These are phyloP conservation scores for Acleris holmiana DNA, from an alignment of 2,888 invertebrate species.

Conservation along the genomic window DNA sequence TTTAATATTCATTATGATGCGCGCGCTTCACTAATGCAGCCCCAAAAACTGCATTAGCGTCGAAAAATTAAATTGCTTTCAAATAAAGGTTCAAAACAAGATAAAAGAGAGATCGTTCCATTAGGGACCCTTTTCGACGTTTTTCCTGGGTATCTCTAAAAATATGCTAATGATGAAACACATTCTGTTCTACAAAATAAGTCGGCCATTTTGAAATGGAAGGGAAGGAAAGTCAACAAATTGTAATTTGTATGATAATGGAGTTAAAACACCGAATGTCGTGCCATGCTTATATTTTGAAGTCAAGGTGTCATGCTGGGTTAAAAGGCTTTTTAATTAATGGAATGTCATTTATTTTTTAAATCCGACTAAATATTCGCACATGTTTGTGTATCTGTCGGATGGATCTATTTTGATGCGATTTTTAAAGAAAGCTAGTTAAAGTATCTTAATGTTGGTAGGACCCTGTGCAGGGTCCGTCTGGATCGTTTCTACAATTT, in stretches of 20 bases:
- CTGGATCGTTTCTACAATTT: no score
- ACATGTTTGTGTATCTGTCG: no score
- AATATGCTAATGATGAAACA: conserved; percentile 34
- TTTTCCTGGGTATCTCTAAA: conserved; percentile 22
- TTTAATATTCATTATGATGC: background rate
- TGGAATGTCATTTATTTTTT: no score
- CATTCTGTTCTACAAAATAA: conserved; percentile 38
- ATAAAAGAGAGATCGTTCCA: conserved; percentile 18
- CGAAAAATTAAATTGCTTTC: background rate
- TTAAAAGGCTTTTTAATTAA: background rate
- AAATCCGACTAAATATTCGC: no score
- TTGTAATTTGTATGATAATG: conserved; percentile 78
- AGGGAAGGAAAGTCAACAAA: conserved; percentile 64
- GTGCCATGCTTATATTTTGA: conserved; percentile 55
- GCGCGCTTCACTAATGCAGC: background rate
- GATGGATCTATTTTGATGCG: no score
- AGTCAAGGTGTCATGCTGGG: conserved; percentile 16
- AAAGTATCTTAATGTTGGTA: no score
- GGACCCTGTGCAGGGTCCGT: no score
- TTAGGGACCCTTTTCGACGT: conserved; percentile 17
- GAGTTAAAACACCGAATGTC: conserved; percentile 58
- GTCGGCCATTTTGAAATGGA: conserved; percentile 47
- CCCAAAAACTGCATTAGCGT: conserved; percentile 5
- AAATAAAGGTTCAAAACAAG: conserved; percentile 18
- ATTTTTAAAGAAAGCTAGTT: no score